phyloP scores from a whole-genome alignment of 2,888 invertebrate species.

The Scrobipalpa costella region DNA sequence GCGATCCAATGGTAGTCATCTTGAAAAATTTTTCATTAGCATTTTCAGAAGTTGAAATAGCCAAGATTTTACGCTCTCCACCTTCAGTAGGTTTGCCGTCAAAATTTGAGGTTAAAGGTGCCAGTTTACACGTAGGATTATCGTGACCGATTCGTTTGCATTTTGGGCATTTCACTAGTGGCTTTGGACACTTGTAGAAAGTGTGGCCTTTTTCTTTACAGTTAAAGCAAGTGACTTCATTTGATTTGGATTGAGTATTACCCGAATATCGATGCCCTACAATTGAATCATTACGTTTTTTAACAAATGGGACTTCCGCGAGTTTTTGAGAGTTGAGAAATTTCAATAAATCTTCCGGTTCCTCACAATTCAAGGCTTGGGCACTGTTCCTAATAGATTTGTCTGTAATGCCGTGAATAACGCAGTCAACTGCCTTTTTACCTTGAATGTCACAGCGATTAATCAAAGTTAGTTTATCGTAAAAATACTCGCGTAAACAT shows the following conservation, averaged over 20 bases:
- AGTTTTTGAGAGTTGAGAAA: too few relatives aligned
- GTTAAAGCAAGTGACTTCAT: slow-evolving; percentile 7
- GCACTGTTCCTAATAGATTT: slow-evolving; percentile 19
- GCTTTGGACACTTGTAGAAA: slow-evolving; percentile 17
- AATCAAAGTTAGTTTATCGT: slow-evolving; percentile 9
- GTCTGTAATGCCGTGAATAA: slow-evolving; percentile 3
- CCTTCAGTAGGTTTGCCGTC: background rate
- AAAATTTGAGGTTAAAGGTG: background rate
- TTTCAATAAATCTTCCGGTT: too few relatives aligned
- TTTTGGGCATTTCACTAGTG: slow-evolving; percentile 1
- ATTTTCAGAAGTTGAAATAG: background rate
- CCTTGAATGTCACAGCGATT: slow-evolving; percentile 6
- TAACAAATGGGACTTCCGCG: background rate
- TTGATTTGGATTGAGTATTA: background rate
- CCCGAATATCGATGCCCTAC: background rate
- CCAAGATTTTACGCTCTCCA: slow-evolving; percentile 9
- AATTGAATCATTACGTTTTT: background rate
- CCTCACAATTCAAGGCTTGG: too few relatives aligned
- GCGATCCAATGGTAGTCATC: too few relatives aligned
- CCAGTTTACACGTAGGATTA: background rate
- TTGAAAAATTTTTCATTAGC: slow-evolving; percentile 8
- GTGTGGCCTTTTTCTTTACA: slow-evolving; percentile 4
- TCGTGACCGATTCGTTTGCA: slow-evolving; percentile 7
- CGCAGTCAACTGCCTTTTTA: slow-evolving; percentile 10
- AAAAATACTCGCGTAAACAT: background rate